These are phyloP conservation scores for Spisula solida DNA, from an alignment of 2,888 invertebrate species.

Conservation along the genomic window DNA sequence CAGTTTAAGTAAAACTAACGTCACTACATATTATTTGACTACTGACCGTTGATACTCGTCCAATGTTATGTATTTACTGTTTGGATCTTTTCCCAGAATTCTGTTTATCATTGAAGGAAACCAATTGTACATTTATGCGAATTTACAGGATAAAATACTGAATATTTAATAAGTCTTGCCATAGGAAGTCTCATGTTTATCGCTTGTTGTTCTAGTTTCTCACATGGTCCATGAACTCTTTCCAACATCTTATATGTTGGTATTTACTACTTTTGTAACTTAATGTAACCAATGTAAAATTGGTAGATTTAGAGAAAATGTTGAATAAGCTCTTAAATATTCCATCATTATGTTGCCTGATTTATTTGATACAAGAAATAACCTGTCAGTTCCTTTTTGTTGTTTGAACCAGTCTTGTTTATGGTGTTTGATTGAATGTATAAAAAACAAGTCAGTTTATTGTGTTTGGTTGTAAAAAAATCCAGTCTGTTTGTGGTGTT, in stretches of 20 bases:
- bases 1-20: neutral
- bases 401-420: neutral
- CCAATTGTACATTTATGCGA: constrained; percentile 12
- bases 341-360: neutral
- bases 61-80: neutral
- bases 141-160: neutral
- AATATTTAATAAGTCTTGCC: constrained; percentile 23
- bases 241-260: neutral
- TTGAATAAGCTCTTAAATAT: neutral
- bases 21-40: neutral
- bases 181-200: neutral
- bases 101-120: constrained; percentile 9
- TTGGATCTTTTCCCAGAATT: constrained; percentile 2
- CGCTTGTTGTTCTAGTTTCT: neutral
- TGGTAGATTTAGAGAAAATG: neutral
- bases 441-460: no score
- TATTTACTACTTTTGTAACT: neutral
- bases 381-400: no score
- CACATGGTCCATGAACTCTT: no score
- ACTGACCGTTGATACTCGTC: neutral
- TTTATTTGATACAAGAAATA: no score
- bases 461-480: no score
- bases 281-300: neutral
- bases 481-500: no score
- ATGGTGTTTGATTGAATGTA: neutral